These are phyloP conservation scores for Carassius gibelio DNA, from an alignment of 2,113 vertebrate species.

Conservation along the genomic window DNA sequence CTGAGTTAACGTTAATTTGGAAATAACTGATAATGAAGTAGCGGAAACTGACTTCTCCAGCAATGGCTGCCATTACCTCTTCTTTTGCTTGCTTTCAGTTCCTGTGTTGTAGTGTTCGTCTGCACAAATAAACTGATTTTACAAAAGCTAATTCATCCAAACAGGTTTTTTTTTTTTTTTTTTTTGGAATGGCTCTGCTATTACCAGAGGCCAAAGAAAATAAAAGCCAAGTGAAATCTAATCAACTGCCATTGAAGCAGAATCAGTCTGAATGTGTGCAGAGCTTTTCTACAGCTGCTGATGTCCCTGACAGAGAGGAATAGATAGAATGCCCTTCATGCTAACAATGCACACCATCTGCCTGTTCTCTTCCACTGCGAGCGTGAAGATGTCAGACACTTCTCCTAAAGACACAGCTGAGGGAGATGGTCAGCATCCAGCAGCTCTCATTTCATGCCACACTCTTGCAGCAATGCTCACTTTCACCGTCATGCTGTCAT, in stretches of 20 bases:
- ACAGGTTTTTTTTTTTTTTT: neutral
- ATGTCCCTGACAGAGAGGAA: conserved; percentile 23
- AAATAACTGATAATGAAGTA: conserved; percentile 1
- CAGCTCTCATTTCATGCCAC: conserved; percentile 38
- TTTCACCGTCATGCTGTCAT: conserved; percentile 33
- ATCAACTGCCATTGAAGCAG: conserved; percentile 6
- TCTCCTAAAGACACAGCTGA: conserved; percentile 25
- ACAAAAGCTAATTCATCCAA: neutral
- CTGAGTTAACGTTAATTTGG: neutral
- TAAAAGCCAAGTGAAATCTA: conserved; percentile 11
- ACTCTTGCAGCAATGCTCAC: conserved; percentile 4
- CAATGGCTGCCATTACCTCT: neutral
- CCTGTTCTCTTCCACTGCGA: neutral
- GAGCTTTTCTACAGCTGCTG: conserved; percentile 15
- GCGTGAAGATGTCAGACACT: conserved; percentile 3
- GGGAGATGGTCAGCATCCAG: conserved; percentile 43
- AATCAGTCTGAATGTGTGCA: conserved; percentile 1
- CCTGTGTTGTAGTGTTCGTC: neutral
- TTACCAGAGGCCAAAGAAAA: neutral
- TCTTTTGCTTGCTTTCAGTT: neutral
- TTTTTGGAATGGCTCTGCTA: neutral
- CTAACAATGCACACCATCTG: conserved; percentile 11
- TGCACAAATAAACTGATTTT: neutral
- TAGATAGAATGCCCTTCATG: conserved; percentile 16
- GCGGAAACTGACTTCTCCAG: neutral